These are phyloP conservation scores for Yponomeuta cagnagella DNA, from an alignment of 2,888 invertebrate genomes.

Conservation along the genomic window DNA sequence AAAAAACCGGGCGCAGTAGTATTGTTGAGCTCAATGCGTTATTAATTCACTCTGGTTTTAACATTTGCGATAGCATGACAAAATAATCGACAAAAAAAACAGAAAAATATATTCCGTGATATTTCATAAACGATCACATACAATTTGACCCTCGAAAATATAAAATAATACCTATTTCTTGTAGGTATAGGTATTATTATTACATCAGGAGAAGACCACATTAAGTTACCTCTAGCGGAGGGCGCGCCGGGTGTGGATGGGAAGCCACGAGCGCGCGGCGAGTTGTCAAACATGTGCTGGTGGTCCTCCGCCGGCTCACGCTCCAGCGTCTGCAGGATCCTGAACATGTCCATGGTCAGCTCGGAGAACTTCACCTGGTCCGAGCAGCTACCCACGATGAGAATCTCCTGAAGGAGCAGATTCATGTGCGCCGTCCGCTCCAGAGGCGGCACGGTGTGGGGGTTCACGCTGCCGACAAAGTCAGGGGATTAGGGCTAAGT, in stretches of 20 bases:
- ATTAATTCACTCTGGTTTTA: too few species aligned
- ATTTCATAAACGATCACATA: too few species aligned
- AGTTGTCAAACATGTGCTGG: conserved; percentile 77
- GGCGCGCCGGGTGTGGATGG: conserved; percentile 65
- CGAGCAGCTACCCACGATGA: conserved; percentile 94
- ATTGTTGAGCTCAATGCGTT: too few species aligned
- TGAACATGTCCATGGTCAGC: conserved; percentile 97
- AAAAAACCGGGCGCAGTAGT: too few species aligned
- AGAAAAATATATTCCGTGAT: too few species aligned
- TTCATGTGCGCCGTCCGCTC: conserved; percentile 92
- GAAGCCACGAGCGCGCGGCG: conserved; percentile 69
- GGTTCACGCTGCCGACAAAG: conserved; percentile 79
- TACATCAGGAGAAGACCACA: too few species aligned
- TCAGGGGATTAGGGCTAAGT: neutral
- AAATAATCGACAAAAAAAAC: too few species aligned
- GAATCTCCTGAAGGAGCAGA: conserved; percentile 92
- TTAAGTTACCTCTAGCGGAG: conserved; percentile 35
- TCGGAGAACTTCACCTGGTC: conserved; percentile 98
- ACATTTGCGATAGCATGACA: too few species aligned
- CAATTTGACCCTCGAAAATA: too few species aligned
- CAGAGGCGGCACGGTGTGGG: conserved; percentile 89
- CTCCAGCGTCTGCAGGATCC: conserved; percentile 96
- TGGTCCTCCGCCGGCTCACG: conserved; percentile 91
- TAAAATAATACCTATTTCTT: too few species aligned
- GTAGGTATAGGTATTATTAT: too few species aligned